Percentiles rank a stretch among this genome's conserved stretches.
Conservation (phyloP, 2,113 vertebrate species). For the Odocoileus hemionus region DNA sequence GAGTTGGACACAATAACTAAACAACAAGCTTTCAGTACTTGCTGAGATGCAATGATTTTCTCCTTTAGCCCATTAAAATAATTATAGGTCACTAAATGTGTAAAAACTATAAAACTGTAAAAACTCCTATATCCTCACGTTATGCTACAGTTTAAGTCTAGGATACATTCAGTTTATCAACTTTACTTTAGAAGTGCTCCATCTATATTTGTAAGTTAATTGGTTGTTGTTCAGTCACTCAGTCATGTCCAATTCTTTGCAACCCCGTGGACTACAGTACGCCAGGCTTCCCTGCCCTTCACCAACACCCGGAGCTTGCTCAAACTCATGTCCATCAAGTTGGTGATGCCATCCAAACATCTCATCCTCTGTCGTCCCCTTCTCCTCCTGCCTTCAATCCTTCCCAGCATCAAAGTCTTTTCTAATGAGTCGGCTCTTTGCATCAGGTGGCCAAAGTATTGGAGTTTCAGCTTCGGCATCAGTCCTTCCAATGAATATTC, state of each 20-base stretch:
- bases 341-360: not conserved
- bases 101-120: not conserved
- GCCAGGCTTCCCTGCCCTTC: not conserved
- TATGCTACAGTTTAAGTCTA: not conserved
- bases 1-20: not conserved
- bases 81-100: not conserved
- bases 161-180: not conserved
- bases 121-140: not conserved
- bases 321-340: not conserved
- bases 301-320: not conserved
- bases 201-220: not conserved
- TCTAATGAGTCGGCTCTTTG: not conserved
- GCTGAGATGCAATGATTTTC: not conserved
- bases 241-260: not conserved
- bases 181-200: not conserved
- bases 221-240: not conserved
- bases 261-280: not conserved
- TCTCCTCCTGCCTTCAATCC: not conserved
- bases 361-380: not conserved
- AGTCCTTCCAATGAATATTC: not conserved
- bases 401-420: not conserved
- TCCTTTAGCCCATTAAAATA: not conserved
- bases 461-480: not conserved
- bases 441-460: not conserved
- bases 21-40: not conserved